Evolutionary conservation across 2,888 invertebrate genomes (phyloP).

Genomic region (Acanthosepion pharaonis): DNA sequence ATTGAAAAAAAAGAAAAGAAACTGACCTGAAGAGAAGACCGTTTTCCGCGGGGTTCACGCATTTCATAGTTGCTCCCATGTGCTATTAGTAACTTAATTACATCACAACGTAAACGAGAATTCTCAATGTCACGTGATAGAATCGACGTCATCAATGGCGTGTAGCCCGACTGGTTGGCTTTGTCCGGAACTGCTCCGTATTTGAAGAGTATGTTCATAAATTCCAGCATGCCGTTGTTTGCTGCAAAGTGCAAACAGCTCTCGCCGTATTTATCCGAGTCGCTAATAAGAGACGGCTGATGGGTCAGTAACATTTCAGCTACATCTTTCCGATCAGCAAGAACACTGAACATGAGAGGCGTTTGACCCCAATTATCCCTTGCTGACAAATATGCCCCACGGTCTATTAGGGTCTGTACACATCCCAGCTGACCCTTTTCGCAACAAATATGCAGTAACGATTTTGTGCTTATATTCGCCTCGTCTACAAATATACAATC

Average conservation of each 20-base stretch:
- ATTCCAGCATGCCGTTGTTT: conserved; percentile 59
- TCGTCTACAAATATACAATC: conserved; percentile 64
- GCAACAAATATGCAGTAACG: conserved; percentile 68
- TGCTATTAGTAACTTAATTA: conserved; percentile 58
- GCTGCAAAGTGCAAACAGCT: conserved; percentile 64
- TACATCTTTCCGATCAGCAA: conserved; percentile 60
- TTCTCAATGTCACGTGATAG: conserved; percentile 50
- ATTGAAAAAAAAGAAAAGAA: not conserved
- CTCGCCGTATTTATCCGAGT: conserved; percentile 62
- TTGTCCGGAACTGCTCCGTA: conserved; percentile 61
- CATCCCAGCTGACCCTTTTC: conserved; percentile 67
- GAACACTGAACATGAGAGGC: conserved; percentile 66
- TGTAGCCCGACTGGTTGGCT: conserved; percentile 60
- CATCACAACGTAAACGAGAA: conserved; percentile 50
- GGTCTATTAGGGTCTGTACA: conserved; percentile 60
- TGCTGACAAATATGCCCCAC: conserved; percentile 60
- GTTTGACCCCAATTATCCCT: conserved; percentile 70
- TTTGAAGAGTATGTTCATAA: conserved; percentile 58
- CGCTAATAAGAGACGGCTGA: conserved; percentile 54
- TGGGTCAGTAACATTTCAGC: conserved; percentile 59
- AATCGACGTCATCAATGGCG: conserved; percentile 64
- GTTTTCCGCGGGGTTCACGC: conserved; percentile 59
- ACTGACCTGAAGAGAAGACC: conserved; percentile 65
- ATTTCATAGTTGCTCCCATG: conserved; percentile 60
- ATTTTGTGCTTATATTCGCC: conserved; percentile 64